phyloP scores from a whole-genome alignment of 2,888 invertebrate genomes.

The Coleophora flavipennella region DNA sequence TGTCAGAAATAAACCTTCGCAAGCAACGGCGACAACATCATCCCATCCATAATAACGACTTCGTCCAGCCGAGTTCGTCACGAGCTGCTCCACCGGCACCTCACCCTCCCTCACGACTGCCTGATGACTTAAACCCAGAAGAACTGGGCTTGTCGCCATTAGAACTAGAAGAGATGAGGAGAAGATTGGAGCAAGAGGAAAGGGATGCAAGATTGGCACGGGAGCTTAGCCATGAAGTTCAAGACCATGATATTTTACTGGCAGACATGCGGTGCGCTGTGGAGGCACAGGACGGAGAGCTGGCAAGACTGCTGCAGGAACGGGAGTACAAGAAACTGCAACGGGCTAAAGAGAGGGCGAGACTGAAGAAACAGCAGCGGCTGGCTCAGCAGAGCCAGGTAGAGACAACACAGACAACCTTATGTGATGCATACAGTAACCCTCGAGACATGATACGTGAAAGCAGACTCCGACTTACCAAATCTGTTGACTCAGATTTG shows the following conservation, averaged over 20 bases:
- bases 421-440: constrained; percentile 65
- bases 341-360: constrained; percentile 60
- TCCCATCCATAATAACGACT: constrained; percentile 23
- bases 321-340: constrained; percentile 63
- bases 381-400: constrained; percentile 25
- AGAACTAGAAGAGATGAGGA: constrained; percentile 54
- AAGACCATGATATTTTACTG: constrained; percentile 46
- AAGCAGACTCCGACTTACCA: constrained; percentile 50
- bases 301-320: constrained; percentile 57
- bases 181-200: constrained; percentile 58
- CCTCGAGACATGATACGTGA: constrained; percentile 57
- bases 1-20: constrained; percentile 61
- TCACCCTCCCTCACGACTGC: constrained; percentile 15
- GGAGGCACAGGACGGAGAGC: constrained; percentile 62
- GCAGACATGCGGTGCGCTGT: constrained; percentile 65
- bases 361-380: constrained; percentile 57
- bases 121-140: constrained; percentile 38
- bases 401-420: constrained; percentile 28
- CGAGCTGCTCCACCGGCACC: constrained; percentile 32
- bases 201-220: constrained; percentile 54
- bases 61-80: constrained; percentile 45
- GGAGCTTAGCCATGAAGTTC: constrained; percentile 49
- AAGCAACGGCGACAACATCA: constrained; percentile 39
- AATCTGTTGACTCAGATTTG: constrained; percentile 63
- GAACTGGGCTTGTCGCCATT: constrained; percentile 51